Evolutionary conservation across 2,888 invertebrate species (phyloP).

Genomic region (Harpagoxenus sublaevis): DNA sequence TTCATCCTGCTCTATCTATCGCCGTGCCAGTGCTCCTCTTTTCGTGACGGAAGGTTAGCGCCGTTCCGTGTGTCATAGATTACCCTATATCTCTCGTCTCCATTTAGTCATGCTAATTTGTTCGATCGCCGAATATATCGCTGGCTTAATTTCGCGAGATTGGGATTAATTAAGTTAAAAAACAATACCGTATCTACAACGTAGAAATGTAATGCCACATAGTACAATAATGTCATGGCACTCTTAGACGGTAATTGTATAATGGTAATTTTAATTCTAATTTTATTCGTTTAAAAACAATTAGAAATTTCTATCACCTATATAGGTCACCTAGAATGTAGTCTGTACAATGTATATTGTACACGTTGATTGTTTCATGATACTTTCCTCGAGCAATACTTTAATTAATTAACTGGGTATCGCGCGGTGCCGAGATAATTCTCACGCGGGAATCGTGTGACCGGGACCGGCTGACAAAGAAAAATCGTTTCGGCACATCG

Average conservation of each 20-base stretch:
- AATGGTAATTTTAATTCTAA: neutral
- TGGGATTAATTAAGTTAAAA: neutral
- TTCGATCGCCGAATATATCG: constrained; percentile 64
- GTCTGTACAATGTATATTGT: neutral
- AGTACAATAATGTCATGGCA: no score
- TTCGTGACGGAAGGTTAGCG: constrained; percentile 66
- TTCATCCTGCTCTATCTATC: constrained; percentile 59
- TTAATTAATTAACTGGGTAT: constrained; percentile 27
- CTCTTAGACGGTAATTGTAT: neutral
- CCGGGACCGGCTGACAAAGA: constrained; percentile 4
- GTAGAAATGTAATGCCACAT: neutral
- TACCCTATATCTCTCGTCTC: constrained; percentile 54
- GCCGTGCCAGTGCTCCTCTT: constrained; percentile 68
- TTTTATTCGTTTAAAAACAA: neutral
- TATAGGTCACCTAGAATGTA: neutral
- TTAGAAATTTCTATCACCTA: neutral
- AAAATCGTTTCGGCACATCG: constrained; percentile 41
- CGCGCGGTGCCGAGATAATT: constrained; percentile 13
- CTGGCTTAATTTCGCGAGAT: constrained; percentile 44
- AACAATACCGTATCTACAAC: neutral
- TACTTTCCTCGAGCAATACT: neutral
- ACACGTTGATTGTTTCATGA: no score
- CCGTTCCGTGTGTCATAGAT: constrained; percentile 65
- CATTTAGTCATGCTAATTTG: constrained; percentile 69
- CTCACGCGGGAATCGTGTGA: constrained; percentile 23